Base-by-base conservation (phyloP, 2,113 vertebrate genomes). In the Nothocercus julius region DNA sequence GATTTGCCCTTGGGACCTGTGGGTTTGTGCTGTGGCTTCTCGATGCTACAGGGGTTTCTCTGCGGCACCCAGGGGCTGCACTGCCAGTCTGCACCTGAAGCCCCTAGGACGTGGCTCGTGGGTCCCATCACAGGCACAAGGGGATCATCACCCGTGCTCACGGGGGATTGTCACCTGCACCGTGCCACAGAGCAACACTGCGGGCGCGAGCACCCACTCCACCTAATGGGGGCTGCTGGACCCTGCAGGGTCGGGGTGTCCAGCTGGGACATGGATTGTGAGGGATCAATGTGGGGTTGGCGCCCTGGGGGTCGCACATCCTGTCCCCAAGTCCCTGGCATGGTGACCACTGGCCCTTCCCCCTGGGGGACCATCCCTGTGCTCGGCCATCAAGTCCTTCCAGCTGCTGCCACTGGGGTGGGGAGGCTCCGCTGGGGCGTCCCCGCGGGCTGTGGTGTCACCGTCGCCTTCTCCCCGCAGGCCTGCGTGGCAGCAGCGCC, bases 401-500 rank as follows among this genome's bases (percentile, higher is more conserved):
- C n/a, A 5, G 54, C 16, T 30, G 54, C 15, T 16, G 28, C 68
- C 25, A 10, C 30, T 20, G 2, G 25, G 28, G 9, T 24, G 14
- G 19, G 38, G 32, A 30, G 40, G 30, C 32, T 56, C 15, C 0
- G 1, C 30, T 32, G 7, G 45, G 45, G 45, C 9, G 45, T 47
- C 36, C 36, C 36, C 8, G 36, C 36, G 42, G 42, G 42, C 32
- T 0, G 0, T 1, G 7, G 4, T 21, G 3, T 89, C 21, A 22
- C n/a, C 3, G 13, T 16, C 0, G 0, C 14, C 21, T 8, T 9
- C 32, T 32, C 7, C 15, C 87, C 1, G 0, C 97, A 99, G 99
- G 99, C 25, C 97, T 99, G 80, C 78, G 66, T 59, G 98, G 98
- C 1, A 96, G 98, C 85, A 98, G 99, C 2, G 98, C 99, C 22